Base-by-base conservation (phyloP, 2,113 vertebrate species). In the Ceuthmochares aereus region DNA sequence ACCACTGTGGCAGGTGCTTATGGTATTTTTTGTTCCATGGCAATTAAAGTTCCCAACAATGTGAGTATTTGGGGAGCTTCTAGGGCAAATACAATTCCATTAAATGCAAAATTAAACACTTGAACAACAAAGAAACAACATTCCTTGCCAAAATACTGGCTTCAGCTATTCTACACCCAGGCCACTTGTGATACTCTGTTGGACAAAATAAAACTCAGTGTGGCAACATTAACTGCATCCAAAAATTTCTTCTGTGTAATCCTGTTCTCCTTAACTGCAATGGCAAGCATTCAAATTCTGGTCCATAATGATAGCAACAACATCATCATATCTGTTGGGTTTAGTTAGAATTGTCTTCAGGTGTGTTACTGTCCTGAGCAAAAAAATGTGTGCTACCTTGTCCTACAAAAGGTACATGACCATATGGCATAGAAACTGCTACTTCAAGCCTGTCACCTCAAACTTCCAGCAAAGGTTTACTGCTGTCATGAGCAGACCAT, bases 221-320 rank as follows among this genome's bases (percentile, higher is more conserved):
- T 1, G 2, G 32, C 20, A 56, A 30, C 25, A 63, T 45, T 51
- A 79, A 32, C 67, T 62, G 6, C 21, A 43, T 23, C 9, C 27
- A 34, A 22, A 34, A 62, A 70, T 40, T 5, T 63, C 10, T 36
- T 86, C 52, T 34, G 6, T 42, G 43, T 9, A 58, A 55, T 86
- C 72, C 47, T 84, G 15, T 9, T 78, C 54, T 73, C 15, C 47
- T 66, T 62, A 76, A n/a, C 36, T 82, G 20, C 26, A 76, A 17
- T 29, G 21, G 6, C 0, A 0, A 51, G 36, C 60, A 27, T 54
- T 7, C 36, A 43, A 60, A 43, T 75, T 66, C 56, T 55, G 9
- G 8, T 56, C 21, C n/a, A 7, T 37, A 14, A 27, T 49, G 18
- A 68, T 8, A 89, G n/a, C 18, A 75, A 73, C 45, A 80, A 69